These are phyloP conservation scores for Ectemnius continuus DNA, from an alignment of 2,888 invertebrate genomes.

Conservation along the genomic window DNA sequence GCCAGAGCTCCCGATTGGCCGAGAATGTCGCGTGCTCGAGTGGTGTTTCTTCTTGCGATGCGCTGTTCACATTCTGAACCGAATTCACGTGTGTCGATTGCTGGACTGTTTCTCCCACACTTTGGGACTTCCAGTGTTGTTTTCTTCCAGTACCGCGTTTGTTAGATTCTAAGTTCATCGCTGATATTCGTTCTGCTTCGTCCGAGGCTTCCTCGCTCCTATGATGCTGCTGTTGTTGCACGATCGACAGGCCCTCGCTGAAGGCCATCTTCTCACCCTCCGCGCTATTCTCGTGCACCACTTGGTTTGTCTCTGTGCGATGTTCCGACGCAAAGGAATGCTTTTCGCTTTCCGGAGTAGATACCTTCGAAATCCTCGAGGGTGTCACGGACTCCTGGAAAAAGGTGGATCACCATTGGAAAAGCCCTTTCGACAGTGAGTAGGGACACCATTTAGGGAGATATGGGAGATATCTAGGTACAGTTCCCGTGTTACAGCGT, in stretches of 20 bases:
- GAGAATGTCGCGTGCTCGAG: slow-evolving; percentile 75
- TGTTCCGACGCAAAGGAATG: slow-evolving; percentile 40
- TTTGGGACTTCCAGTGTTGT: slow-evolving; percentile 79
- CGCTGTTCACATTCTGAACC: slow-evolving; percentile 30
- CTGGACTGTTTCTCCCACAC: slow-evolving; percentile 75
- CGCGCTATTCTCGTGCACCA: slow-evolving; percentile 18
- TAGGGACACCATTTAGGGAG: not conserved
- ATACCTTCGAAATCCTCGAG: slow-evolving; percentile 55
- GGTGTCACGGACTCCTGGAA: slow-evolving; percentile 61
- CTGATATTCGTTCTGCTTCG: slow-evolving; percentile 45
- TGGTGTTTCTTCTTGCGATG: slow-evolving; percentile 44
- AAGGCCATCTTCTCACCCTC: slow-evolving; percentile 44
- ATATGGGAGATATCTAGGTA: not conserved
- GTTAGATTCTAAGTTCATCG: slow-evolving; percentile 49
- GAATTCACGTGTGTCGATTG: slow-evolving; percentile 46
- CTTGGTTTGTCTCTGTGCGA: slow-evolving; percentile 27
- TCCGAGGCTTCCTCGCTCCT: slow-evolving; percentile 45
- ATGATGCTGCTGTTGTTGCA: slow-evolving; percentile 40
- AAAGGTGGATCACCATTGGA: slow-evolving; percentile 20
- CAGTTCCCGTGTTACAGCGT: slow-evolving; percentile 22
- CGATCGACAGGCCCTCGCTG: slow-evolving; percentile 24
- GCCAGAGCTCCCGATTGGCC: slow-evolving; percentile 82
- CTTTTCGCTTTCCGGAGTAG: slow-evolving; percentile 67
- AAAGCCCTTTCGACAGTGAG: not conserved
- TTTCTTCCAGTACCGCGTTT: slow-evolving; percentile 62